Percentiles rank a stretch among this genome's conserved stretches.
These are phyloP conservation scores for Myathropa florea DNA, from an alignment of 2,888 invertebrate species.

Conservation along the genomic window DNA sequence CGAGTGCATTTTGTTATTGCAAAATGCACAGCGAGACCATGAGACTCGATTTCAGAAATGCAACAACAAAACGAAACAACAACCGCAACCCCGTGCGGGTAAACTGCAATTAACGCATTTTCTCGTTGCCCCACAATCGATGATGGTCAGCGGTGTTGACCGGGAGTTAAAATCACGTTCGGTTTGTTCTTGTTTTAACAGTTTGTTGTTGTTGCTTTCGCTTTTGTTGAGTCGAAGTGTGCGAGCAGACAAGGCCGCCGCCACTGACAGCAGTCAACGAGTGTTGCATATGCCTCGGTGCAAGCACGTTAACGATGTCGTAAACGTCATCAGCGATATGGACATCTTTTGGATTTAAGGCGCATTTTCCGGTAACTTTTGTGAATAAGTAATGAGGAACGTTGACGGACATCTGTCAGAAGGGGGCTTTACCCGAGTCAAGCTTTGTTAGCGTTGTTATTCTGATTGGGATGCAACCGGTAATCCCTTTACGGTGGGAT, in stretches of 20 bases:
- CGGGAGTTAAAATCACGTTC: not conserved
- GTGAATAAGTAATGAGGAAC: not conserved
- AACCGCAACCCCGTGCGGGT: conserved; percentile 15
- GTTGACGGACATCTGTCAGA: not conserved
- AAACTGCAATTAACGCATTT: conserved; percentile 58
- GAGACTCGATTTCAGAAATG: conserved; percentile 6
- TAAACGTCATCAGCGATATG: not conserved
- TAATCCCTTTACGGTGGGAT: too few species aligned
- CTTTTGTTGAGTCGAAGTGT: not conserved
- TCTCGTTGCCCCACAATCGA: conserved; percentile 31
- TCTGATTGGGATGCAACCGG: too few species aligned
- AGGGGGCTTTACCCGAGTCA: not conserved
- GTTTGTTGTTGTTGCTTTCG: not conserved
- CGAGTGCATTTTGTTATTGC: conserved; percentile 38
- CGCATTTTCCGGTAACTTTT: not conserved
- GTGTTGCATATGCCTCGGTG: not conserved
- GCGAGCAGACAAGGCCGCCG: conserved; percentile 6
- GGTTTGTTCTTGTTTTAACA: not conserved
- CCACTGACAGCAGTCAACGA: conserved; percentile 14
- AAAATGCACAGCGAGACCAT: conserved; percentile 16
- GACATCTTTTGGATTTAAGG: not conserved
- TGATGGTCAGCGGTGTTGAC: conserved; percentile 7
- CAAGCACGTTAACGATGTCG: not conserved
- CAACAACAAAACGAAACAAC: conserved; percentile 15
- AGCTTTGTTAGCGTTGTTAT: too few species aligned